Percentiles rank a stretch among this genome's conserved stretches.
phyloP scores from a whole-genome alignment of 92 coral and sea anemone species.

The Metridium senile region DNA sequence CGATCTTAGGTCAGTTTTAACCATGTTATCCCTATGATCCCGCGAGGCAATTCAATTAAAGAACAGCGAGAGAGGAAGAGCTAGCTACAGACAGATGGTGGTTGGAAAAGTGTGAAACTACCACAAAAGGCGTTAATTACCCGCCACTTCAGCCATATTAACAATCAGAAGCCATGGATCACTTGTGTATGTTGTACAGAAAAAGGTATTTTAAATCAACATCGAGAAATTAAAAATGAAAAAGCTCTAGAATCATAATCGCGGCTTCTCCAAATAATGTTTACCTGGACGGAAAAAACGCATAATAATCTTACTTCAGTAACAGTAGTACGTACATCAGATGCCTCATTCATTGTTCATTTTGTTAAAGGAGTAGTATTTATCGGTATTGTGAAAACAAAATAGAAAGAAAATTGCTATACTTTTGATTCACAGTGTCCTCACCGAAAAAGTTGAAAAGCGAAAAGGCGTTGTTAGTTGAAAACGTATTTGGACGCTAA shows the following conservation, averaged over 20 bases:
- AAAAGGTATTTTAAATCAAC: neutral
- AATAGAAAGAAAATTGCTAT: too few species aligned
- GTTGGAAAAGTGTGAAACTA: neutral
- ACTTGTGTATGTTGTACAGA: neutral
- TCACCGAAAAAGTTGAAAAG: too few species aligned
- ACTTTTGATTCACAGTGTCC: too few species aligned
- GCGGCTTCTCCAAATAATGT: neutral
- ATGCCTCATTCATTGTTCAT: too few species aligned
- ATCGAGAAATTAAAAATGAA: neutral
- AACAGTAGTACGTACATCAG: too few species aligned
- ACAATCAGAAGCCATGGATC: neutral
- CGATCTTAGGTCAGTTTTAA: slow-evolving; percentile 8
- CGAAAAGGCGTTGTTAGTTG: too few species aligned
- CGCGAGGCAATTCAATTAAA: slow-evolving; percentile 4
- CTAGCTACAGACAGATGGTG: neutral
- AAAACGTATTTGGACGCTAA: too few species aligned
- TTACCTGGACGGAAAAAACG: neutral
- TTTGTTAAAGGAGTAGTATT: too few species aligned
- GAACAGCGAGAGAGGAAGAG: neutral
- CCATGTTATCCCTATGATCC: slow-evolving; percentile 4
- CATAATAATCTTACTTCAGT: too few species aligned
- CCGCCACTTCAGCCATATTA: neutral
- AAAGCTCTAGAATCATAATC: too few species aligned
- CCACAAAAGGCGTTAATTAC: neutral
- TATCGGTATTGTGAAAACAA: too few species aligned